Evolutionary conservation across 2,113 vertebrate species (phyloP), one percentile per base, ranked within the genome.

Genomic region (Bostrychus sinensis): DNA sequence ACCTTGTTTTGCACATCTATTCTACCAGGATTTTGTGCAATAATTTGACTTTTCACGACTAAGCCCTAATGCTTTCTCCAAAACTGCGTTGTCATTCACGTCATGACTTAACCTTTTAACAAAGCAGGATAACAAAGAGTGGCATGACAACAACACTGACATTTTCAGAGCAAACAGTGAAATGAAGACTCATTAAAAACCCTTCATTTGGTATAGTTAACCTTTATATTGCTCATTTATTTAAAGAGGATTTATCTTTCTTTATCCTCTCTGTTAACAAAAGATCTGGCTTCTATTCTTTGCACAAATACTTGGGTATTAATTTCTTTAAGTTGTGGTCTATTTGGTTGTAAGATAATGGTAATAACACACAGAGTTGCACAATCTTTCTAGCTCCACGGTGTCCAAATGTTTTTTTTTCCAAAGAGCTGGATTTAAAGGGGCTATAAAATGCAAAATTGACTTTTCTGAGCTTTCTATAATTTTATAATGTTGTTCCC

Each of bases 51-150:
- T 60, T 43, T 54, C 43, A 67, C 54, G 54, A 56, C 51, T 67
- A 64, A n/a, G n/a, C n/a, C n/a, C n/a, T n/a, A 67, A 17, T 53
- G 56, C 70, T 56, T 59, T 71, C n/a, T 65, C 30, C 53, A 26
- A n/a, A 32, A 61, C 13, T n/a, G 48, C 14, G 10, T 53, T 67
- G 68, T 68, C 20, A 48, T 39, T 51, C 16, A 32, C 10, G 62
- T 22, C 43, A 28, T 26, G 28, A 66, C 41, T 62, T 51, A 45
- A 70, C 56, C 68, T 83, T 70, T 72, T 14, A n/a, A 50, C 53
- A 53, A 45, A 48, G 25, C 23, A 14, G 38, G 39, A 55, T 7
- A 42, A 23, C 22, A 64, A 63, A 36, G 20, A 50, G 69, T 23
- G 16, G 4, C 37, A 30, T 5, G 34, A 64, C 57, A 68, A 70